A percentile compares a stretch with the other conserved stretches of the same genome.
Evolutionary conservation across 2,113 vertebrate species (phyloP).

Genomic region (Mastomys coucha): DNA sequence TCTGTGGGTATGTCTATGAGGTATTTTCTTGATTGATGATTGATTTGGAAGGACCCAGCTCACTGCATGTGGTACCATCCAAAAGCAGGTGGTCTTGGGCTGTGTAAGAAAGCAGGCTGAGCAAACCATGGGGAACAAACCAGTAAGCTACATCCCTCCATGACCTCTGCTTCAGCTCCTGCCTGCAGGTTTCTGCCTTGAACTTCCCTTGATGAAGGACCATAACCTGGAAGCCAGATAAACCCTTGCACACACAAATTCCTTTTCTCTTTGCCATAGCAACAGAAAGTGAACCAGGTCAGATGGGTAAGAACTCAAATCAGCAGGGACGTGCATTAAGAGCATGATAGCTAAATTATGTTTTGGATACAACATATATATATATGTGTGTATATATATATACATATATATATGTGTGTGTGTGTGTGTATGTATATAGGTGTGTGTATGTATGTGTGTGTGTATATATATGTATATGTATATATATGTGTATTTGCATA

Average conservation of each 20-base stretch:
- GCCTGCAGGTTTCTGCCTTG: not conserved
- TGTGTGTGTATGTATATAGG: too few species aligned
- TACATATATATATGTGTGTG: too few species aligned
- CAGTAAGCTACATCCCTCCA: too few species aligned
- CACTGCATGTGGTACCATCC: not conserved
- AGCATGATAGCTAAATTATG: not conserved
- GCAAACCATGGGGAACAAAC: not conserved
- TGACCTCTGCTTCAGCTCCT: not conserved
- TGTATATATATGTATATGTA: not conserved
- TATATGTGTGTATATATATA: too few species aligned
- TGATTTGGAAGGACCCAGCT: not conserved
- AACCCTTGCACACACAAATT: not conserved
- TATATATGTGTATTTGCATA: too few species aligned
- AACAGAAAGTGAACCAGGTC: not conserved
- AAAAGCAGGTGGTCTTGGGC: not conserved
- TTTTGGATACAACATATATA: not conserved
- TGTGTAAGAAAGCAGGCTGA: not conserved
- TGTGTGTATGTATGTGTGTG: too few species aligned
- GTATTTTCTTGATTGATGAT: not conserved
- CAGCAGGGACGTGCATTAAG: not conserved
- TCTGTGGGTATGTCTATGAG: not conserved
- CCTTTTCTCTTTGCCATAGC: not conserved
- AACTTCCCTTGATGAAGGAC: not conserved
- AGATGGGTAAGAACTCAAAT: not conserved
- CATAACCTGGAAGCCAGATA: not conserved